phyloP scores from a whole-genome alignment of 2,797 vertebrate genomes.

The Sitta carolinensis region DNA sequence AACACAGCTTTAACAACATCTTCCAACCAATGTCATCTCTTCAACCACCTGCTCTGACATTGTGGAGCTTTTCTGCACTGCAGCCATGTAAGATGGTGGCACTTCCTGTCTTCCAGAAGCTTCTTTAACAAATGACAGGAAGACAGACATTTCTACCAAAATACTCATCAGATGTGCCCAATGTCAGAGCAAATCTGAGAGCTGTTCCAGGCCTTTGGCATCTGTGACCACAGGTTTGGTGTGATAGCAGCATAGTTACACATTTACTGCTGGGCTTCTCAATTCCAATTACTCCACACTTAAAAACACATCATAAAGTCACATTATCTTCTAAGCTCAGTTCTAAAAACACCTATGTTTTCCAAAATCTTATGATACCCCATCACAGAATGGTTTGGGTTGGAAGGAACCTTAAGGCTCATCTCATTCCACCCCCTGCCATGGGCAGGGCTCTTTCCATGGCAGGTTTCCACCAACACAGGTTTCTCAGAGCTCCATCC shows the following conservation, averaged over 20 bases:
- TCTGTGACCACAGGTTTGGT: neutral
- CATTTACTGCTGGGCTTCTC: neutral
- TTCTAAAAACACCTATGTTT: neutral
- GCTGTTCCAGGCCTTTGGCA: neutral
- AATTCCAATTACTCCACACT: neutral
- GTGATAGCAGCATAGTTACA: neutral
- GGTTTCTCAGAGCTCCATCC: neutral
- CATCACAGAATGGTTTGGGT: neutral
- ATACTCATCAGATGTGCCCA: neutral
- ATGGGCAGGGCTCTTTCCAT: neutral
- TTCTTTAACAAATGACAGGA: neutral
- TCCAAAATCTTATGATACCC: neutral
- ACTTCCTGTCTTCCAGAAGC: neutral
- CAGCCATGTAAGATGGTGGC: neutral
- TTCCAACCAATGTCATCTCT: neutral
- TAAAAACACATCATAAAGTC: accelerated
- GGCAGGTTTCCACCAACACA: too few species aligned
- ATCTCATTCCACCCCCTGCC: neutral
- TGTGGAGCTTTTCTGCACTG: neutral
- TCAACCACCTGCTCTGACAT: neutral
- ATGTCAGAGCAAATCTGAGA: neutral
- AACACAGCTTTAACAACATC: neutral
- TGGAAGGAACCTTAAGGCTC: neutral
- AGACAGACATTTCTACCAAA: neutral
- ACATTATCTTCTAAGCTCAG: neutral